These are phyloP conservation scores for Acanthopleura granulata DNA, from an alignment of 2,888 invertebrate species.

Conservation along the genomic window DNA sequence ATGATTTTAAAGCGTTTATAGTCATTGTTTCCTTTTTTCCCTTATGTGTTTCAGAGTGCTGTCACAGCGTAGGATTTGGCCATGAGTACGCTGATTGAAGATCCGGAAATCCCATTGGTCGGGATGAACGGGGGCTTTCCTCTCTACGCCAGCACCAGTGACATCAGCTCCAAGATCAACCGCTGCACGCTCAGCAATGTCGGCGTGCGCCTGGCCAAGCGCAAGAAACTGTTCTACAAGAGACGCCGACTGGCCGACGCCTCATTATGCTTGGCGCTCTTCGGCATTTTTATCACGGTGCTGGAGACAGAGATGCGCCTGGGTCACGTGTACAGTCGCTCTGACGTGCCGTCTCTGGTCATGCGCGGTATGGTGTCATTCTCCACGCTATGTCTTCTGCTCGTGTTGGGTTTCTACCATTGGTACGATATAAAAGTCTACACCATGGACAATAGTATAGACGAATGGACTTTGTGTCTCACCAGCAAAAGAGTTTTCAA, in stretches of 20 bases:
- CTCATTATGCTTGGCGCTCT: slow-evolving; percentile 56
- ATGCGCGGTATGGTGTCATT: slow-evolving; percentile 62
- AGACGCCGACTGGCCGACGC: slow-evolving; percentile 60
- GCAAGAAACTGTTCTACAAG: slow-evolving; percentile 62
- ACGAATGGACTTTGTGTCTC: slow-evolving; percentile 66
- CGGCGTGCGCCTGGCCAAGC: slow-evolving; percentile 62
- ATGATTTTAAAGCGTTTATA: no score
- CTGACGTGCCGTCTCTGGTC: slow-evolving; percentile 47
- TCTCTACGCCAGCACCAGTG: slow-evolving; percentile 42
- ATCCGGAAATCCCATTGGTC: slow-evolving; percentile 64
- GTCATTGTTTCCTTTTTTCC: not conserved
- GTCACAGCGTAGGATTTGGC: not conserved
- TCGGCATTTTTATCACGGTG: slow-evolving; percentile 65
- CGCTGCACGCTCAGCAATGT: slow-evolving; percentile 58
- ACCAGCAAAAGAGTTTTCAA: slow-evolving; percentile 47
- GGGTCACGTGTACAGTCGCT: slow-evolving; percentile 41
- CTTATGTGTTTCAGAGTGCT: not conserved
- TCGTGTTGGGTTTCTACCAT: slow-evolving; percentile 64
- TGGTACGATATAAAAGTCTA: slow-evolving; percentile 61
- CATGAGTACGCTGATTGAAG: slow-evolving; percentile 63
- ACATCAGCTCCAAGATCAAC: slow-evolving; percentile 24
- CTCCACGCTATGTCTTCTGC: slow-evolving; percentile 59
- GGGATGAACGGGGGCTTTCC: slow-evolving; percentile 57
- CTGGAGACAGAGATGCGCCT: slow-evolving; percentile 62
- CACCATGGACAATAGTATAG: slow-evolving; percentile 66